Evolutionary conservation across 1,140 invertebrate species (phyloP), one percentile per base, ranked within the genome.

Genomic region (Ceratosolen fusciceps): DNA sequence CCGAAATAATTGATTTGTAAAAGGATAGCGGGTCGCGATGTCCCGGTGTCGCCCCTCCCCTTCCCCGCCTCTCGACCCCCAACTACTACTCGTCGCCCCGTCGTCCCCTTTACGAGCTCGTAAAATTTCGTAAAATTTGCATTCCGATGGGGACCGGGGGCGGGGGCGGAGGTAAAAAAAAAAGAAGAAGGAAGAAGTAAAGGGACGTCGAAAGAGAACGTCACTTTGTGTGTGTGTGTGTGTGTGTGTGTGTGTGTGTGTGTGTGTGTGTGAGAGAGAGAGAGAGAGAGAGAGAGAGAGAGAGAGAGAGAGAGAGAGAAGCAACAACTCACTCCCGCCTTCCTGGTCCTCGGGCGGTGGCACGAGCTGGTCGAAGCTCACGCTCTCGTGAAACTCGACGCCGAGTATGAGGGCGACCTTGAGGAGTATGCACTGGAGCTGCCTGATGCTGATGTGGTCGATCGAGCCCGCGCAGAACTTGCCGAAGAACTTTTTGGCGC

Each of bases 401-500:
- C 98, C 98, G n/a, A 99, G 90, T 31, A 99, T 91, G 2, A 99
- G 91, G 16, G 98, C 96, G 58, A 98, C 96, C 92, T 99, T 99
- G 70, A 99, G 90, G 39, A 99, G 90, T 84, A 99, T 98, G 88
- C 96, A 98, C 88, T 99, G 98, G 68, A 99, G 89, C 86, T 98
- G 97, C 62, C 98, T 93, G 83, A 99, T 99, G 92, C 98, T 98
- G 83, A 99, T 99, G 89, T 99, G 98, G 90, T 99, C 98, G 80
- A 99, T 99, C 72, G 97, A 95, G 54, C 98, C 98, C 2, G 98
- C 98, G 91, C 98, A 99, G 89, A 99, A 99, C 91, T 99, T 99
- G 14, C 98, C 98, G 90, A 98, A 99, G 90, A 99, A 99, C 86
- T 99, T 98, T 89, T 99, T 99, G 54, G 98, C 98, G 21, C 98